Base-by-base conservation (phyloP, 2,797 vertebrate species). In the Anomalospiza imberbis region DNA sequence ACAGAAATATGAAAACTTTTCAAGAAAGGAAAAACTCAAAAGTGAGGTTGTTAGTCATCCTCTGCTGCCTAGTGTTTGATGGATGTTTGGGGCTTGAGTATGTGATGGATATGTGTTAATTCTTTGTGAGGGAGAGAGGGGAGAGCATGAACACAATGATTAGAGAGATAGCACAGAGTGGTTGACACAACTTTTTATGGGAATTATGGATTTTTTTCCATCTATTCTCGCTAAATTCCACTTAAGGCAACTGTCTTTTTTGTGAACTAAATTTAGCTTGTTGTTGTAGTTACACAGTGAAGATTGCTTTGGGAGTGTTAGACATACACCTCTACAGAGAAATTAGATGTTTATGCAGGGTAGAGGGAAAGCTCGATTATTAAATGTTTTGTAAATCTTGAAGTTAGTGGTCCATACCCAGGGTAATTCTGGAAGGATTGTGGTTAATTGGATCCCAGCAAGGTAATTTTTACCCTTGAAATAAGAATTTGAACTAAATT, bases 81-180 rank as follows among this genome's bases (percentile, higher is more conserved):
- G 38, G n/a, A 48, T 6, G 0, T 66, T 80, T 57, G 16, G 31
- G 10, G n/a, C 45, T 57, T 78, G 29, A 53, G 19, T n/a, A 29
- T 71, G 50, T 84, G 60, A 22, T 42, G 68, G 42, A 5, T 79
- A 15, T 2, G 3, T 67, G 31, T 55, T 72, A 10, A 14, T 74
- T 84, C 40, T 71, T 6, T 47, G 2, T 66, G 38, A 61, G 20
- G 15, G 31, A 45, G 22, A 29, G 38, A 50, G 31, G 28, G 24
- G 42, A 40, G 17, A 12, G 4, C 4, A 1, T 8, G 5, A 76
- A 17, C 17, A 7, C 50, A 36, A 0, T 6, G 3, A 17, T 79
- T 51, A 55, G 26, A 66, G 40, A 50, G 36, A 70, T 10, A 25
- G 8, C 36, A 57, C 7, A n/a, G 34, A 31, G 61, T 53, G 12